Evolutionary conservation across 2,888 invertebrate genomes (phyloP), one percentile per base, ranked within the genome.

Genomic region (Rhagonycha lutea): DNA sequence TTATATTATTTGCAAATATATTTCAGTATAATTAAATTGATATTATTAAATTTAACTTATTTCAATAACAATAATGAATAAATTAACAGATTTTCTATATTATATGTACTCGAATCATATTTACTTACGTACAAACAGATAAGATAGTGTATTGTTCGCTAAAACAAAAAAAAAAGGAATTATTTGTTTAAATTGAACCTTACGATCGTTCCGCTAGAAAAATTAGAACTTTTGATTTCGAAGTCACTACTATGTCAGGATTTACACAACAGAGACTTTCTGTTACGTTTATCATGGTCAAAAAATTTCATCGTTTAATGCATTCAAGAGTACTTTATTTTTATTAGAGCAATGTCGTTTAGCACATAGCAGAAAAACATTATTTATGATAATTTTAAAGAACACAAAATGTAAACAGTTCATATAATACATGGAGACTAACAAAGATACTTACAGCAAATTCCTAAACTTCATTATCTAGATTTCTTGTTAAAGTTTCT

Each of bases 171-270:
- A 18, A 1, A 10, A 65, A n/a, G n/a, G 12, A 24, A n/a, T 24
- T 65, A n/a, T 47, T 65, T 24, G 8, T 12, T 11, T 63, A 24
- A 63, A 24, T 63, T 63, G 61, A n/a, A 26, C 24, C 12, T 72
- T 69, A 69, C 68, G 24, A 65, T 10, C 78, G 83, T 83, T 83
- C 81, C 83, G 83, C 82, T 82, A 83, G 82, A 83, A 83, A 84
- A 83, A 82, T 79, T 79, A 83, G 82, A 83, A 85, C 85, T 85
- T 82, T 84, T 83, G 83, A 83, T 85, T 85, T 85, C 84, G 82
- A 81, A 82, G 81, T 79, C 81, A 79, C 81, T 82, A 82, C 82
- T 82, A 82, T 84, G 83, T 83, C 84, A 82, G 81, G 81, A 82
- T 84, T 85, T 85, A 82, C 85, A 84, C 83, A 84, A 85, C 82